A percentile compares a stretch with the other conserved stretches of the same genome.
Conservation (phyloP, 2,797 vertebrate genomes). For the Pygocentrus nattereri region DNA sequence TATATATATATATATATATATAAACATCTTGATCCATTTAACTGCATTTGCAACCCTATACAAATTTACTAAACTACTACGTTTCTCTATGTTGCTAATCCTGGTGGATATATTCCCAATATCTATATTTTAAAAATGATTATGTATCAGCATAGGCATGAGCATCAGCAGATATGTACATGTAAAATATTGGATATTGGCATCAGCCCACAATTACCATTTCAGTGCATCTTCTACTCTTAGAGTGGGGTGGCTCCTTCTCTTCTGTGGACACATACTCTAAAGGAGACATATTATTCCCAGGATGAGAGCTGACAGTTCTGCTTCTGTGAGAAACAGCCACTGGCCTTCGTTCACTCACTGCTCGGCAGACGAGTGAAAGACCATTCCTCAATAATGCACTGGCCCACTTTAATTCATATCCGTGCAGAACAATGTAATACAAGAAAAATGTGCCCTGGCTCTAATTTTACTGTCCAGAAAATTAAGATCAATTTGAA, state of each 20-base stretch:
- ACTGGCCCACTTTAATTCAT: not conserved
- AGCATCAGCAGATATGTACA: too few species aligned
- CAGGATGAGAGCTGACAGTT: conserved; percentile 52
- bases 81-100: too few species aligned
- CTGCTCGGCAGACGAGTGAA: conserved; percentile 19
- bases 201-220: too few species aligned
- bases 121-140: too few species aligned
- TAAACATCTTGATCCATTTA: too few species aligned
- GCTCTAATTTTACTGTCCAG: not conserved
- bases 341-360: conserved; percentile 30
- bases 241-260: not conserved
- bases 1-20: too few species aligned
- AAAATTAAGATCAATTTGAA: conserved; percentile 14
- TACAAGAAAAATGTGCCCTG: conserved; percentile 15
- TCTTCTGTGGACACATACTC: conserved; percentile 10
- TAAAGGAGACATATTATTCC: conserved; percentile 53
- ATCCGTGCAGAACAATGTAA: not conserved
- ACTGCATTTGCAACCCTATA: too few species aligned
- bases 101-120: too few species aligned
- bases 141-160: too few species aligned
- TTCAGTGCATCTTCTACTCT: not conserved
- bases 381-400: not conserved
- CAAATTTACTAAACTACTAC: too few species aligned
- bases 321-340: conserved; percentile 57
- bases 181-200: too few species aligned